phyloP scores from a whole-genome alignment of 2,888 invertebrate species.

The Tinea pellionella region DNA sequence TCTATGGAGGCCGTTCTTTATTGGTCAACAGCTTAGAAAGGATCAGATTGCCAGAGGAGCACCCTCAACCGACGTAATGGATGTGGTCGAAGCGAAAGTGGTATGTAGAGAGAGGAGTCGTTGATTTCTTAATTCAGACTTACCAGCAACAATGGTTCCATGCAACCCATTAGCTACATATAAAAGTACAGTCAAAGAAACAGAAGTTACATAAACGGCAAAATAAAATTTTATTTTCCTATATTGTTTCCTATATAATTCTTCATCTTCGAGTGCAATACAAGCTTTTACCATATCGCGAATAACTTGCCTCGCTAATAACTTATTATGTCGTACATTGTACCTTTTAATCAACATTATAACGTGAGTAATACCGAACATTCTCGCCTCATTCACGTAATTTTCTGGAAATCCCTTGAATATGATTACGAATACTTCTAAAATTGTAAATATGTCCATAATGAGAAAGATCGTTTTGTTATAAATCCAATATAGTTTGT shows the following conservation, averaged over 20 bases:
- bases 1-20: too few species aligned
- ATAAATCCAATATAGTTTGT: not conserved
- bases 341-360: slow-evolving; percentile 48
- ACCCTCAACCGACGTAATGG: too few species aligned
- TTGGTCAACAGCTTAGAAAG: too few species aligned
- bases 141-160: not conserved
- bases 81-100: too few species aligned
- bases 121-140: too few species aligned
- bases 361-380: slow-evolving; percentile 50
- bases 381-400: slow-evolving; percentile 45
- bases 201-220: not conserved
- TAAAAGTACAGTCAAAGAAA: not conserved
- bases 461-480: not conserved
- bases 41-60: too few species aligned
- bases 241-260: not conserved
- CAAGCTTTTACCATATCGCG: slow-evolving; percentile 38
- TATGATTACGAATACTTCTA: slow-evolving; percentile 45
- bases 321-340: slow-evolving; percentile 37
- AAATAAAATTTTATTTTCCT: not conserved
- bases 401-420: slow-evolving; percentile 46
- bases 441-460: slow-evolving; percentile 25
- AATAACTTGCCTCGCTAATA: slow-evolving; percentile 35
- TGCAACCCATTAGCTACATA: slow-evolving; percentile 8
- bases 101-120: too few species aligned
- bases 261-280: slow-evolving; percentile 15